Evolutionary conservation across 1,140 invertebrate species (phyloP).

Genomic region (Gryon sp.): DNA sequence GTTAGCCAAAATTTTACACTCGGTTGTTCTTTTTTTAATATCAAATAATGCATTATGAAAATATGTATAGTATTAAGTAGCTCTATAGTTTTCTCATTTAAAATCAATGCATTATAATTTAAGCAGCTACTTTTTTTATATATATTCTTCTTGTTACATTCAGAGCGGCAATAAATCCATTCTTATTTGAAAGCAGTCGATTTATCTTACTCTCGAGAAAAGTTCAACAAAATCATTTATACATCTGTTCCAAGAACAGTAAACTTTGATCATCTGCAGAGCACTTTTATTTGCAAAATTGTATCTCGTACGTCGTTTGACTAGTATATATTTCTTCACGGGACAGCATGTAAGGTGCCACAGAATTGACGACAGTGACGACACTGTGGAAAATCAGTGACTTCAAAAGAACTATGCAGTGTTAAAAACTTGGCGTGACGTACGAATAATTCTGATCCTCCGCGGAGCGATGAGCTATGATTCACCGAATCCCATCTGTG

Average conservation of each 20-base stretch:
- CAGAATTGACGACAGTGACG: conserved; percentile 57
- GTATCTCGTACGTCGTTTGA: conserved; percentile 17
- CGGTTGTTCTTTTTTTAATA: too few relatives aligned
- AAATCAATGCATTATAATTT: too few relatives aligned
- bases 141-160: background rate
- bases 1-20: too few relatives aligned
- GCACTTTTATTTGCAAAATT: conserved; percentile 29
- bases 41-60: too few relatives aligned
- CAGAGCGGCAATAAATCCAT: conserved; percentile 1
- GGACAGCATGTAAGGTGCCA: conserved; percentile 32
- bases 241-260: conserved; percentile 28
- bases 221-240: conserved; percentile 30
- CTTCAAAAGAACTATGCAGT: conserved; percentile 53
- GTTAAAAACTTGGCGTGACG: conserved; percentile 43
- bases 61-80: too few relatives aligned
- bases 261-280: conserved; percentile 46
- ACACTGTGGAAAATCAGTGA: conserved; percentile 51
- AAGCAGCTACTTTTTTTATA: too few relatives aligned
- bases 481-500: conserved; percentile 40
- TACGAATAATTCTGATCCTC: conserved; percentile 34
- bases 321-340: conserved; percentile 40
- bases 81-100: too few relatives aligned
- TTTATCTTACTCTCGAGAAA: conserved; percentile 1
- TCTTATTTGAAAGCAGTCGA: conserved; percentile 4
- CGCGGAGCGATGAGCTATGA: conserved; percentile 43